Base-by-base conservation (phyloP, 2,797 vertebrate genomes). In the Anas bahamensis region DNA sequence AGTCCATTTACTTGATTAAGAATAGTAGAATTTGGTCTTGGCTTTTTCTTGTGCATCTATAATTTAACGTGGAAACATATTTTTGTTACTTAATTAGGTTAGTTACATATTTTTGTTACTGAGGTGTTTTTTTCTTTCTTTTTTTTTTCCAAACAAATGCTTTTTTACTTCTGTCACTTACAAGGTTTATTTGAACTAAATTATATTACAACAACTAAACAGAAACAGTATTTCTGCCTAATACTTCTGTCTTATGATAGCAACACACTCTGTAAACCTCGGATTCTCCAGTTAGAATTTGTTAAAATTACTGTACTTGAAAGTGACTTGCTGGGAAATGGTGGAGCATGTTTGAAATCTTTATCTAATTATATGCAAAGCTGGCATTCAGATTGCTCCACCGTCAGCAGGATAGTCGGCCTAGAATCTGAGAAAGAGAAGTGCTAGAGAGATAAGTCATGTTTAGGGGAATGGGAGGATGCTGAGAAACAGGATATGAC, bases 401-500 rank as follows among this genome's bases (percentile, higher is more conserved):
- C 50, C 13, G 7, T 72, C 71, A 89, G 76, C 78, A 55, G 75
- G 35, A 37, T 7, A 73, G 69, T 87, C 78, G 93, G 73, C 70
- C 56, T 72, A 63, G 90, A 81, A 88, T 83, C 66, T 83, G 89
- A 89, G 84, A 93, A 92, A 80, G 89, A 87, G 91, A 37, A 94
- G 46, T 69, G 78, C 86, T 94, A 84, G 59, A 83, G 92, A 94
- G 82, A 92, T 93, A 95, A 96, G 82, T 96, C 90, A 79, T 95
- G 71, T 89, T 91, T 78, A 79, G 93, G 37, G 80, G 83, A 94
- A 88, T 88, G 87, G 80, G 79, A 93, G 89, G 92, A 71, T 44
- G 46, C 90, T 89, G 96, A 92, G 94, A 86, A 92, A 77, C 92
- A 93, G 95, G 90, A 96, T 95, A 88, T 96, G 90, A 95, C 92